These are phyloP conservation scores for Amphilophus citrinellus DNA, from an alignment of 2,113 vertebrate genomes.

Conservation along the genomic window DNA sequence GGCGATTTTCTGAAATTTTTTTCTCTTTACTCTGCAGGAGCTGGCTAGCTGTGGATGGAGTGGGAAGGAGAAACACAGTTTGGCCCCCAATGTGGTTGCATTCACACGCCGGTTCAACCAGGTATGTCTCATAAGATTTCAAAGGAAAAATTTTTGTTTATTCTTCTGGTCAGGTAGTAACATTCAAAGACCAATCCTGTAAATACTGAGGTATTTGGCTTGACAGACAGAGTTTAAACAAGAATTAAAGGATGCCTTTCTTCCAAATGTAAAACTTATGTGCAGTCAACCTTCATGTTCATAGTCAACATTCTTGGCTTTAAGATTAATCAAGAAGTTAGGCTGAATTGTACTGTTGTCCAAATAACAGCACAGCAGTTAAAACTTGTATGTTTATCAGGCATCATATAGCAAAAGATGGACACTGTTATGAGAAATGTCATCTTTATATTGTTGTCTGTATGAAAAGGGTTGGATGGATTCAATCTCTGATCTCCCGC, in stretches of 20 bases:
- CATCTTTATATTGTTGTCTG: not conserved
- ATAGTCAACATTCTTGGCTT: not conserved
- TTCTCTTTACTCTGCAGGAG: conserved; percentile 80
- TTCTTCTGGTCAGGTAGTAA: not conserved
- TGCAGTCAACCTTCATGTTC: no score
- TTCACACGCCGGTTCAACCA: conserved; percentile 97
- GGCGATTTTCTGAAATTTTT: conserved; percentile 22
- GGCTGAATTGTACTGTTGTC: not conserved
- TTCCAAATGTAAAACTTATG: not conserved
- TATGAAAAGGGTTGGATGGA: not conserved
- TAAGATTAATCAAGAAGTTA: not conserved
- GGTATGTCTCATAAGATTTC: conserved; percentile 72
- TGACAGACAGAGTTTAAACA: not conserved
- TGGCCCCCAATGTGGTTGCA: conserved; percentile 92
- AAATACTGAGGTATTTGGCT: not conserved
- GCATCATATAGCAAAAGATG: no score
- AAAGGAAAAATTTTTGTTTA: not conserved
- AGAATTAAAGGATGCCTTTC: not conserved
- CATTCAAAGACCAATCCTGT: not conserved
- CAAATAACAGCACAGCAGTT: not conserved
- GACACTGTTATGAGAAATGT: not conserved
- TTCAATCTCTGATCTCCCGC: not conserved
- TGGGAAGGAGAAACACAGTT: conserved; percentile 93
- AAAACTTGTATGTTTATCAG: no score
- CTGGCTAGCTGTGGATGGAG: conserved; percentile 95